Percentiles rank a stretch among this genome's conserved stretches.
Conservation (phyloP, 2,797 vertebrate species). For the Amniataba percoides region DNA sequence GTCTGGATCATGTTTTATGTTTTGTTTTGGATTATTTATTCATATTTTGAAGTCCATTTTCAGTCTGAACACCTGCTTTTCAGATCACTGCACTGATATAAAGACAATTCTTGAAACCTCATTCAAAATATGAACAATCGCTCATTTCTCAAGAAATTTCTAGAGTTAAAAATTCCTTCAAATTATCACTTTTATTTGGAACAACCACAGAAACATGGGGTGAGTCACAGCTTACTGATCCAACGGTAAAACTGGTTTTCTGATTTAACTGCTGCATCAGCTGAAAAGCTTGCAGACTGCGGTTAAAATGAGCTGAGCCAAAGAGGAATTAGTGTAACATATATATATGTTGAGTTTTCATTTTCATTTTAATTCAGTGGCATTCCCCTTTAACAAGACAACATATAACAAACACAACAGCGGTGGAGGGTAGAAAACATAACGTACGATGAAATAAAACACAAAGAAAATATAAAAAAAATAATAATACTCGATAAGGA, state of each 20-base stretch:
- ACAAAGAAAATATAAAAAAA: conserved; percentile 44
- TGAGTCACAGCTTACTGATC: background rate
- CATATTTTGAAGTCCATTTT: too few species aligned
- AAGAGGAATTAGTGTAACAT: conserved; percentile 10
- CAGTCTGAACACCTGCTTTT: background rate
- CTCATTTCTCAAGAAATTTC: background rate
- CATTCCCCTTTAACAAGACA: conserved; percentile 46
- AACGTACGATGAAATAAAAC: conserved; percentile 29
- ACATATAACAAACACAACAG: conserved; percentile 31
- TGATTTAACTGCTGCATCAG: conserved; percentile 33
- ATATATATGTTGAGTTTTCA: conserved; percentile 2
- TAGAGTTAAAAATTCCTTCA: background rate
- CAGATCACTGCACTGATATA: background rate
- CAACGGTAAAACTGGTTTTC: background rate
- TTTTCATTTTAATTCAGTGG: conserved; percentile 64
- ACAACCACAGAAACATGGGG: too few species aligned
- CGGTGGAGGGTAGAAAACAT: background rate
- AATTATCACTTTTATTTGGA: background rate
- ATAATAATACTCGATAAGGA: conserved; percentile 42
- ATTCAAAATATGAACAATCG: background rate
- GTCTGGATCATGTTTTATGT: too few species aligned
- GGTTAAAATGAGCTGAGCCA: conserved; percentile 8
- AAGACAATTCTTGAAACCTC: background rate
- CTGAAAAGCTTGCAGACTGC: conserved; percentile 14
- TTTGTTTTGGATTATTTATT: too few species aligned